These are phyloP conservation scores for Oasisia sp. DNA, from an alignment of 2,888 invertebrate species.

Conservation along the genomic window DNA sequence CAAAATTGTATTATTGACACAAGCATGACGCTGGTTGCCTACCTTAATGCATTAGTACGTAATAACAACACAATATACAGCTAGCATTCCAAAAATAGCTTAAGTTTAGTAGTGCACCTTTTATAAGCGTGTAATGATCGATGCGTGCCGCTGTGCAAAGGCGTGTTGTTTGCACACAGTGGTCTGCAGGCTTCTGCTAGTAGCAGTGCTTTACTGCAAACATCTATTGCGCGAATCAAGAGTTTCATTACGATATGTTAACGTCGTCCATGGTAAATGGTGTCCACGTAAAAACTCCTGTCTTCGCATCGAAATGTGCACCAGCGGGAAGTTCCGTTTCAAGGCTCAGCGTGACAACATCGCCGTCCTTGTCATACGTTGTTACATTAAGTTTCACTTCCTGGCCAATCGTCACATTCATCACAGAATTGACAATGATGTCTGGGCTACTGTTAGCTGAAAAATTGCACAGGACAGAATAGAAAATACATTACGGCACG, in stretches of 20 bases:
- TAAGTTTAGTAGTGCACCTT: neutral
- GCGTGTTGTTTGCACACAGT: neutral
- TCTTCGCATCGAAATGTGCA: neutral
- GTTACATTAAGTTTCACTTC: neutral
- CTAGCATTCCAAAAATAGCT: too few relatives aligned
- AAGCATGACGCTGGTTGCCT: too few relatives aligned
- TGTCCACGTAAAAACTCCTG: neutral
- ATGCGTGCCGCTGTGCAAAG: neutral
- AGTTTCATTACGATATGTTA: neutral
- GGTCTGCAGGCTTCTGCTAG: neutral
- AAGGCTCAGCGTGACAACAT: neutral
- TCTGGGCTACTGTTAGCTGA: neutral
- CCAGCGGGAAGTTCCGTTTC: neutral
- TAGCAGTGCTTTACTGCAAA: neutral
- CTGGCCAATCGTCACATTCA: neutral
- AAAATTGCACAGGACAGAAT: neutral
- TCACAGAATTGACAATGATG: neutral
- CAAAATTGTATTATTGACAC: too few relatives aligned
- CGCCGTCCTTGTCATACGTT: neutral
- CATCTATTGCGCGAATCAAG: neutral
- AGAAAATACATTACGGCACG: too few relatives aligned
- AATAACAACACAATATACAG: too few relatives aligned
- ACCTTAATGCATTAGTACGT: too few relatives aligned
- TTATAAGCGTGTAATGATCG: neutral
- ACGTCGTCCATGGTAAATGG: neutral